These are phyloP conservation scores for Adelognathus sp. DNA, from an alignment of 2,888 invertebrate genomes.

Conservation along the genomic window DNA sequence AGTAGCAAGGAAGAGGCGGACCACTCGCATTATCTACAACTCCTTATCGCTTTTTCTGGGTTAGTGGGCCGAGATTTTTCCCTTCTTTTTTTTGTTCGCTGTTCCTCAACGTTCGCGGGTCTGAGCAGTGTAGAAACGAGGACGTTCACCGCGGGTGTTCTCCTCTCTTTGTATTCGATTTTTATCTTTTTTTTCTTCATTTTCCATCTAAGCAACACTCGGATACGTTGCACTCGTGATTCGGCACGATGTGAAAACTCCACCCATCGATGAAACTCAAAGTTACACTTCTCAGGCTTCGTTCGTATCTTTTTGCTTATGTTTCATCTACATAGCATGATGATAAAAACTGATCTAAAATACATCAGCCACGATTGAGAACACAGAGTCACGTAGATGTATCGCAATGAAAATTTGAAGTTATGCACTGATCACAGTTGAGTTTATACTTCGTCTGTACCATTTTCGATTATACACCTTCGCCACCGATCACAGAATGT, in stretches of 20 bases:
- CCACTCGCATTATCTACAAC: conserved; percentile 27
- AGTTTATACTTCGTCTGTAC: no score
- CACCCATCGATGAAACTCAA: conserved; percentile 5
- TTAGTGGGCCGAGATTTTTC: conserved; percentile 77
- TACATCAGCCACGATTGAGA: no score
- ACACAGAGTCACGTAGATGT: no score
- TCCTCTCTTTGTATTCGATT: conserved; percentile 7
- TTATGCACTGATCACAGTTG: no score
- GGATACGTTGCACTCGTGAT: not conserved
- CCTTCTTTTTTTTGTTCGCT: not conserved
- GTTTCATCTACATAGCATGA: no score
- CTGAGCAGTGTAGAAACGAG: conserved; percentile 47
- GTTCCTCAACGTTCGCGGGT: conserved; percentile 21
- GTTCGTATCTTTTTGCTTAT: not conserved
- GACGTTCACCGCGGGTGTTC: conserved; percentile 21
- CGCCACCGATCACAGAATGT: no score
- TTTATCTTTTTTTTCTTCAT: conserved; percentile 11
- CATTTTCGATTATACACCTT: no score
- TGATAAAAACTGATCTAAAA: no score
- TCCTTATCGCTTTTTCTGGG: conserved; percentile 65
- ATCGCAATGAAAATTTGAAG: no score
- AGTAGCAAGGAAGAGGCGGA: not conserved
- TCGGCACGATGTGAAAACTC: conserved; percentile 6
- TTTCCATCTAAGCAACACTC: not conserved
- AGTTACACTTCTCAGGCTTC: not conserved